These are phyloP conservation scores for Andrena haemorrhoa DNA, from an alignment of 2,888 invertebrate species.

Conservation along the genomic window DNA sequence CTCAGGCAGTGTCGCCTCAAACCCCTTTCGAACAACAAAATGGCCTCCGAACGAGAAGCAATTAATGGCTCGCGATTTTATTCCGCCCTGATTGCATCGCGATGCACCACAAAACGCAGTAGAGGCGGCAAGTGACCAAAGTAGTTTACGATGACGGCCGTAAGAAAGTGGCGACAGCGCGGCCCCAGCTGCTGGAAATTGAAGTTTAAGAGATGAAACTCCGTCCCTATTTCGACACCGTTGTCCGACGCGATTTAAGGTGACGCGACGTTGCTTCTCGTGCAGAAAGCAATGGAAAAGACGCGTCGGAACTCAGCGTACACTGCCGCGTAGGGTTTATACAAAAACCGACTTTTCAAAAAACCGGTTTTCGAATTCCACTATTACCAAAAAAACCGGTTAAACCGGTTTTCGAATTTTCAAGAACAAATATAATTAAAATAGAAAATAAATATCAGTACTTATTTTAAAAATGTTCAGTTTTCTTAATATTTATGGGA, in stretches of 20 bases:
- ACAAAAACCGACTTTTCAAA: too few species aligned
- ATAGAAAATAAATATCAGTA: too few species aligned
- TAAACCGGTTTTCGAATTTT: too few species aligned
- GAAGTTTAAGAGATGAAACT: slow-evolving; percentile 37
- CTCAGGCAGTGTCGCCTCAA: background rate
- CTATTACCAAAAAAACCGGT: too few species aligned
- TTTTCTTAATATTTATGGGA: too few species aligned
- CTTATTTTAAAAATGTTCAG: too few species aligned
- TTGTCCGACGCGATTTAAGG: slow-evolving; percentile 32
- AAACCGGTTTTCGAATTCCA: too few species aligned
- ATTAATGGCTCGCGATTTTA: slow-evolving; percentile 1
- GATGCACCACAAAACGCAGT: background rate
- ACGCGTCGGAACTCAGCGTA: background rate
- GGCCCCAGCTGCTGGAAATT: slow-evolving; percentile 25
- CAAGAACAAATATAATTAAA: too few species aligned
- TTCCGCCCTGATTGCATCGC: slow-evolving; percentile 9
- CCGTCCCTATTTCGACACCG: slow-evolving; percentile 14
- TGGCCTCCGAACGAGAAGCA: background rate
- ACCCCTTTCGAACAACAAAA: background rate
- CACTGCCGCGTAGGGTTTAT: too few species aligned
- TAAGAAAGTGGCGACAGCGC: slow-evolving; percentile 8
- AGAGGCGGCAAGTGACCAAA: slow-evolving; percentile 30
- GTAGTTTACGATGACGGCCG: slow-evolving; percentile 34
- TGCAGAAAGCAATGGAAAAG: slow-evolving; percentile 13
- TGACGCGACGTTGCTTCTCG: background rate